Conservation (phyloP, 30 jellyfish, hydroid and myxozoan genomes). For the Pseudorhiza aurosa region DNA sequence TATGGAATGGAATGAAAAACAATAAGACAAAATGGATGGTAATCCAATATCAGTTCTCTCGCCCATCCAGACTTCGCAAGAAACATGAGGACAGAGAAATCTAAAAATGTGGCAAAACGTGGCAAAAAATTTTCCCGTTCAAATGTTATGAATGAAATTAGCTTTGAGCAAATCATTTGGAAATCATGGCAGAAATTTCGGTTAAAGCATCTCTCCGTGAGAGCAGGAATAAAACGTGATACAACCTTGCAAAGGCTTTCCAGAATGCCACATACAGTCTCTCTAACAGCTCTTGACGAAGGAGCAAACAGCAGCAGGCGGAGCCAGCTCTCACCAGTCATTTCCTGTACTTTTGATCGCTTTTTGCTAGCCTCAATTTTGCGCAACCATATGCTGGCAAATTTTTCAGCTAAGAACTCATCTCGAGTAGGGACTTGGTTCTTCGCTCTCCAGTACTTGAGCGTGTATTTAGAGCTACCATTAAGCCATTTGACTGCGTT, state of each 20-base stretch:
- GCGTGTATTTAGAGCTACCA: slow-evolving; percentile 39
- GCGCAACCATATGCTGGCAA: slow-evolving; percentile 70
- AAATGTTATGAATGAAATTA: too few relatives aligned
- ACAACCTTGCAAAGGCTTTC: slow-evolving; percentile 79
- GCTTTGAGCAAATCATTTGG: too few relatives aligned
- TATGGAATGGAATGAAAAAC: too few relatives aligned
- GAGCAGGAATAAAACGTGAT: too few relatives aligned
- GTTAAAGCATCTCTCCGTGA: too few relatives aligned
- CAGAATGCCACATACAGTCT: slow-evolving; percentile 76
- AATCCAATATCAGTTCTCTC: too few relatives aligned
- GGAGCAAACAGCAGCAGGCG: slow-evolving; percentile 83
- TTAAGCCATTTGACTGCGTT: slow-evolving; percentile 56
- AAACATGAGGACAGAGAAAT: too few relatives aligned
- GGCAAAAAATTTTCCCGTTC: too few relatives aligned
- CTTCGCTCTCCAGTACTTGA: slow-evolving; percentile 55
- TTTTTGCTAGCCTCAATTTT: slow-evolving; percentile 23
- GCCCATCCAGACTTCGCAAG: too few relatives aligned
- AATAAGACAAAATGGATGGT: too few relatives aligned
- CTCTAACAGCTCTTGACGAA: slow-evolving; percentile 84
- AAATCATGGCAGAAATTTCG: too few relatives aligned
- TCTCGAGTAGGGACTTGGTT: slow-evolving; percentile 22
- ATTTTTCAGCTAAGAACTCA: slow-evolving; percentile 63
- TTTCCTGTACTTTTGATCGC: not conserved
- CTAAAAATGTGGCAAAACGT: too few relatives aligned
- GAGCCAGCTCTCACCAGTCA: slow-evolving; percentile 73